Evolutionary conservation across 2,113 vertebrate genomes (phyloP).

Genomic region (Tupaia chinensis): DNA sequence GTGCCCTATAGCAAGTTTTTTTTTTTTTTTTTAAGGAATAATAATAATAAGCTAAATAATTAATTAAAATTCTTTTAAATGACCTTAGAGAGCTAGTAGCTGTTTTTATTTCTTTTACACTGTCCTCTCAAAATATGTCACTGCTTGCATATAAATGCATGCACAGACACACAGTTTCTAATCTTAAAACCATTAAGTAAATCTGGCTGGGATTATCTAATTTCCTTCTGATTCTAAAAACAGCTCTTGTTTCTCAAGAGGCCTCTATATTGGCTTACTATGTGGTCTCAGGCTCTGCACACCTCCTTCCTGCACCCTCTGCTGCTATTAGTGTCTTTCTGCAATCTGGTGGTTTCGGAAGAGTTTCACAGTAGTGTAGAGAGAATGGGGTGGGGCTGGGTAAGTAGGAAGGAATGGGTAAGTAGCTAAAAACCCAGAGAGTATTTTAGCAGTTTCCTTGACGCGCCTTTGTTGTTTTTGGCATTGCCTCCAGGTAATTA

Average conservation of each 20-base stretch:
- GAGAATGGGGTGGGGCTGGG: background rate
- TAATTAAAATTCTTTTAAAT: background rate
- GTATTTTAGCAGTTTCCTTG: constrained; percentile 17
- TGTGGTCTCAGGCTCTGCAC: background rate
- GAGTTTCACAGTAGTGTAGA: background rate
- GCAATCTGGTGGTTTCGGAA: background rate
- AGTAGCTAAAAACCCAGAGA: constrained; percentile 14
- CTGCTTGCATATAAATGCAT: accelerated
- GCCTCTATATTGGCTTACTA: background rate
- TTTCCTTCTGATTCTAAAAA: constrained; percentile 33
- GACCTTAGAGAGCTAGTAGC: background rate
- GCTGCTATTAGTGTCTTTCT: background rate
- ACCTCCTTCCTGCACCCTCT: background rate
- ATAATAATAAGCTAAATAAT: no score
- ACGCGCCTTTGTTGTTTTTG: constrained; percentile 54
- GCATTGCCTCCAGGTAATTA: constrained; percentile 30
- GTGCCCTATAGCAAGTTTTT: no score
- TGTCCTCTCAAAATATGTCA: background rate
- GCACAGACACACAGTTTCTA: no score
- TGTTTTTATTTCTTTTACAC: background rate
- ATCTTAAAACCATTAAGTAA: background rate
- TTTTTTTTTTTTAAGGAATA: no score
- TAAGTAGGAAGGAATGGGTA: background rate
- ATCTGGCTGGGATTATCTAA: background rate
- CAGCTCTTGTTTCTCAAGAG: background rate